Base-by-base conservation (phyloP, 2,113 vertebrate genomes). In the Ochotona curzoniae region DNA sequence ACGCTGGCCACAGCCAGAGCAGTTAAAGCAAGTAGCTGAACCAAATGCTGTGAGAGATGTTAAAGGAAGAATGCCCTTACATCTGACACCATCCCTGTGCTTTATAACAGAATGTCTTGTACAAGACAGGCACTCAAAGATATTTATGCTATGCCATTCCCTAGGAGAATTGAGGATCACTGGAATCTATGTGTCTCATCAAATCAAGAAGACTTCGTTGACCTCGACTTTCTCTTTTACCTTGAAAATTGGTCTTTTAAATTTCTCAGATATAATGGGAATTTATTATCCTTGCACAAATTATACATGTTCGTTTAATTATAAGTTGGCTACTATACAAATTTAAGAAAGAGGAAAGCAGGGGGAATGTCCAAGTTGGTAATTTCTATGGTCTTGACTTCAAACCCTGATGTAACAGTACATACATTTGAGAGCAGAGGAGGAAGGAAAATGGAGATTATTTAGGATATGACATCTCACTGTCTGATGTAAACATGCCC, bases 181-280 rank as follows among this genome's bases (percentile, higher is more conserved):
- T 90, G 10, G 85, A 15, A 47, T 83, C 44, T 94, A 47, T 28
- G 4, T 54, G 87, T 79, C 51, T 94, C 74, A 49, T 70, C 1
- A 85, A 79, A 17, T 93, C n/a, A 94, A 71, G 63, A 81, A 83
- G 54, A 94, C 60, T 90, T 69, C 92, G 20, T 69, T 78, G 15
- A 89, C 35, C 28, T 94, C 60, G 15, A 87, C 17, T 78, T 82
- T 93, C 18, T 94, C 28, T 81, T 85, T 66, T 81, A 71, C 28
- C 35, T 60, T 82, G 54, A 94, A 81, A 79, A 85, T n/a, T 81
- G 26, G 25, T 26, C 49, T 73, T 91, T 92, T 71, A 18, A 57
- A 90, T 82, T 93, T 73, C 67, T 7, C 17, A 87, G 93, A 87
- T 81, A 75, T 35, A 82, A 89, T 96, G 78, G 83, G 60, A 47